A percentile compares a stretch with the other conserved stretches of the same genome.
These are phyloP conservation scores for Thelaira solivaga DNA, from an alignment of 2,888 invertebrate genomes.

Conservation along the genomic window DNA sequence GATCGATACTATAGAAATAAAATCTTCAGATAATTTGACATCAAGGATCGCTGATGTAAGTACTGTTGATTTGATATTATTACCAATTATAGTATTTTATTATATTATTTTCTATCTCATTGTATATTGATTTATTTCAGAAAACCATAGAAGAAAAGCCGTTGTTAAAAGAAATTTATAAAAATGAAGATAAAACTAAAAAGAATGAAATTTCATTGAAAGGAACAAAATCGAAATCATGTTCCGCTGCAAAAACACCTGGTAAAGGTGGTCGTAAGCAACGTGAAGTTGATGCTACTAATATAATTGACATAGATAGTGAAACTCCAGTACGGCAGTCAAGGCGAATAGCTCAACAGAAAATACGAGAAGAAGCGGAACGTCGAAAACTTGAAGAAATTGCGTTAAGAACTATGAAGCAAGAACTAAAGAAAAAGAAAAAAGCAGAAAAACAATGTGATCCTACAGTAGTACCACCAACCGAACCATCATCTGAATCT, in stretches of 20 bases:
- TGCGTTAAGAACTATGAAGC: conserved; percentile 82
- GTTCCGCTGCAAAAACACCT: conserved; percentile 20
- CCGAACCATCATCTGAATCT: conserved; percentile 69
- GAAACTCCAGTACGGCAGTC: conserved; percentile 84
- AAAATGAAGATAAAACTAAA: neutral
- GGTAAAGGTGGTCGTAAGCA: conserved; percentile 67
- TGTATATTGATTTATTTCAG: conserved; percentile 10
- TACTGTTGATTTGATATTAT: neutral
- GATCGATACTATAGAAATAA: neutral
- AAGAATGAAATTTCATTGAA: neutral
- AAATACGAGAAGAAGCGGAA: conserved; percentile 91
- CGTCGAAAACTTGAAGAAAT: conserved; percentile 85
- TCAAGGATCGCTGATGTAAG: conserved; percentile 7
- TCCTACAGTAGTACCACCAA: conserved; percentile 71
- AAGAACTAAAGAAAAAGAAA: conserved; percentile 80
- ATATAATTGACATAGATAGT: conserved; percentile 73
- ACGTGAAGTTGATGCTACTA: conserved; percentile 74
- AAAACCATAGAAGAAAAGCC: neutral
- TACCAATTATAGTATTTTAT: neutral
- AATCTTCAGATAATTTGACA: neutral
- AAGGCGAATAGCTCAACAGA: conserved; percentile 90
- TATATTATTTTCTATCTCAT: neutral
- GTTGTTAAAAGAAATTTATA: neutral
- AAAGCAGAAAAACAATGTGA: conserved; percentile 75
- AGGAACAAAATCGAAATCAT: neutral